Evolutionary conservation across 2,888 invertebrate genomes (phyloP), one percentile per base, ranked within the genome.

Genomic region (Heterodera filipjevi): DNA sequence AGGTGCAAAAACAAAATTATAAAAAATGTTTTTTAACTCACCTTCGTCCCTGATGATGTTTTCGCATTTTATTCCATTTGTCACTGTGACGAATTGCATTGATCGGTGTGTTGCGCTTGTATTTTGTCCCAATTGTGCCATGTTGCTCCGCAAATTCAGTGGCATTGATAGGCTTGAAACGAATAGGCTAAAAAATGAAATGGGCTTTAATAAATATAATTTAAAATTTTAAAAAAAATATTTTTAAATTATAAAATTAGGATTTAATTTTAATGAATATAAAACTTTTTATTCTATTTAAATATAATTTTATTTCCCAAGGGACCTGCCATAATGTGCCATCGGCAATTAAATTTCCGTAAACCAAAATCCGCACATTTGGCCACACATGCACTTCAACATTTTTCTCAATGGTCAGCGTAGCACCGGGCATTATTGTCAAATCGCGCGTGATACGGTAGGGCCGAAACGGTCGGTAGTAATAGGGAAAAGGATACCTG

Each of bases 371-470:
- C 16, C 87, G 81, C 75, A 99, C 94, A 90, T 95, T 96, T 0
- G 98, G 95, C 64, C 94, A 94, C 89, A 99, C 96, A 90, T 97
- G 95, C 90, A 99, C 91, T 14, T 93, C 92, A 2, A 87, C 87
- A 10, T 96, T 96, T 2, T 95, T 93, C 83, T 93, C 93, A 78
- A 99, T 95, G 0, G 93, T 93, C 53, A 99, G 90, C 0, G 93
- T 94, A 0, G 93, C 94, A 81, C 93, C 94, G 0, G 98, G 97
- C 97, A 99, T 96, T 0, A 99, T 93, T 0, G 98, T 99, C 66
- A 99, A 93, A 90, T 99, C 99, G 0, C 95, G 66, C 3, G 82
- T 84, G 44, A 83, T 84, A 14, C 83, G 77, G 66, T 83, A 83
- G 19, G 84, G 84, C 14, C 84, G 79, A 73, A 85, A 84, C 16